Evolutionary conservation across 2,888 invertebrate genomes (phyloP).

Genomic region (Actias luna): DNA sequence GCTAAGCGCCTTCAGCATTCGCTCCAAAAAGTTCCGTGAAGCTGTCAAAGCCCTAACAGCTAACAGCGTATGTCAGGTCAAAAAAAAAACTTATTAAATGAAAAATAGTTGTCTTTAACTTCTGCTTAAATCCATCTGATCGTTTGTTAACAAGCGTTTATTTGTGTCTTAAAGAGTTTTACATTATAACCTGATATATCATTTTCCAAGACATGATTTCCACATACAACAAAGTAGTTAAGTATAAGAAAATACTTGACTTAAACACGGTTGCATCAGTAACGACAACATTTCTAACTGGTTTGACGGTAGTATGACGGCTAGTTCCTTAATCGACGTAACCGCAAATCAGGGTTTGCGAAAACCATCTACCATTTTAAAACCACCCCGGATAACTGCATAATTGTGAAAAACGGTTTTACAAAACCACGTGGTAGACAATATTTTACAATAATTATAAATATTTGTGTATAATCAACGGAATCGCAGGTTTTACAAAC

Average conservation of each 20-base stretch:
- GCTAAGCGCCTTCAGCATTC: too few relatives aligned
- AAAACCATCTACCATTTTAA: conserved; percentile 30
- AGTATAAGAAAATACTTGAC: conserved; percentile 10
- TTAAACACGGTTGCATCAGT: conserved; percentile 34
- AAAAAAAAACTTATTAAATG: too few relatives aligned
- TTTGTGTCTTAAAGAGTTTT: not conserved
- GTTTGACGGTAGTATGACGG: conserved; percentile 47
- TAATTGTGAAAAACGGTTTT: conserved; percentile 16
- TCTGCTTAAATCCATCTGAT: too few relatives aligned
- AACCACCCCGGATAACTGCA: conserved; percentile 41
- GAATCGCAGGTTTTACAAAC: not conserved
- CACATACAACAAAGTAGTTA: conserved; percentile 12
- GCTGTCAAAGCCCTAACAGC: too few relatives aligned
- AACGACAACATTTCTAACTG: conserved; percentile 55
- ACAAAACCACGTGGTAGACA: not conserved
- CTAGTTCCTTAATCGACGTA: conserved; percentile 51
- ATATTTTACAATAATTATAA: not conserved
- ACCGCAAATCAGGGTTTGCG: conserved; percentile 42
- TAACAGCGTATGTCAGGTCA: too few relatives aligned
- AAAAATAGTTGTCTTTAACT: too few relatives aligned
- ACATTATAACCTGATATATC: not conserved
- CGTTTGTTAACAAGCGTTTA: too few relatives aligned
- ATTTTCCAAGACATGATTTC: not conserved
- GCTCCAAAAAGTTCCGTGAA: too few relatives aligned
- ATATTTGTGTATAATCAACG: not conserved